Evolutionary conservation across 2,797 vertebrate genomes (phyloP), one percentile per base, ranked within the genome.

Genomic region (Myotis daubentonii): DNA sequence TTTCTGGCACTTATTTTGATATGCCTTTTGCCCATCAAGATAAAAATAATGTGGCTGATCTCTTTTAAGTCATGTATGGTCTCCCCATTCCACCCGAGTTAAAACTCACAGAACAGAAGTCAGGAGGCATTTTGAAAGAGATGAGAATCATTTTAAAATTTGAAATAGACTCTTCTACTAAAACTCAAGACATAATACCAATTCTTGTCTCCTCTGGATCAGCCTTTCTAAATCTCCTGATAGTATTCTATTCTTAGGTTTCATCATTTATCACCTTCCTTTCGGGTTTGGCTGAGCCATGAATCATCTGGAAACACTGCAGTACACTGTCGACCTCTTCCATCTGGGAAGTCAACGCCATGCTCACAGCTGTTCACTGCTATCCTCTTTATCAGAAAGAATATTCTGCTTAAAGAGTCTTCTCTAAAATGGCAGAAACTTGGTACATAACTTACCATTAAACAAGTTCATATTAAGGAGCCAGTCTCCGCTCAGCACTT

Each of bases 101-200:
- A 75, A 94, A 90, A 51, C 17, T 89, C 41, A 33, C 33, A 38
- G 23, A 38, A 28, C 9, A 33, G 72, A 93, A 71, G 57, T 33
- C 38, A 75, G 72, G 70, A 68, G 22, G 41, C 36, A 47, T 82
- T 79, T 78, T 82, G 57, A 38, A 83, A 89, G 88, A 91, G 25
- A 65, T 86, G 4, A 92, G 86, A 86, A 79, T 71, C 38, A 41
- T 82, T 76, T 84, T 80, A 80, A 94, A 84, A 62, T 68, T 89
- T 66, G 15, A 94, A 72, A 78, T 65, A 68, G 25, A 65, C 6
- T 36, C 6, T 80, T 92, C 51, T 51, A 83, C n/a, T 47, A 47
- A 95, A 76, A 72, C 44, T 68, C 36, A 78, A 90, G 11, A 8
- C 17, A 15, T 79, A 78, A 22, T 3, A 71, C 30, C 6, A 71